A percentile compares a stretch with the other conserved stretches of the same genome.
Evolutionary conservation across 2,113 vertebrate genomes (phyloP).

Genomic region (Chelonoidis abingdonii): DNA sequence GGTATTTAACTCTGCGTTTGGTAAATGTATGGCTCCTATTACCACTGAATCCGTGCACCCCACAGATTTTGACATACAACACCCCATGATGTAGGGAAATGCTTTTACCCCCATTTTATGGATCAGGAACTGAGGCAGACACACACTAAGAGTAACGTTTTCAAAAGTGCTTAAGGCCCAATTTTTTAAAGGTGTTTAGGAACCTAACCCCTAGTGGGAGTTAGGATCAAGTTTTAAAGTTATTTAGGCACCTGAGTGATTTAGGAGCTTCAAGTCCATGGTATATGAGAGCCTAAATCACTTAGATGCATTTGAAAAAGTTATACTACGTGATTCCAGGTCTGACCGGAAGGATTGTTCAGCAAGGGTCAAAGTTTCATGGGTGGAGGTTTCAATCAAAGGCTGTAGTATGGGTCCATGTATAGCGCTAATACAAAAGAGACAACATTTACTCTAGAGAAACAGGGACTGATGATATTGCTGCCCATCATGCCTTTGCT

Average conservation of each 20-base stretch:
- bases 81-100: accelerated
- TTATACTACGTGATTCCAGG: not conserved
- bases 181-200: not conserved
- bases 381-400: not conserved
- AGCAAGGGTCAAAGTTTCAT: too few species aligned
- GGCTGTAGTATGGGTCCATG: not conserved
- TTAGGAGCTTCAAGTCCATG: not conserved
- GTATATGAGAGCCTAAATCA: too few species aligned
- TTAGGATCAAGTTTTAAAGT: too few species aligned
- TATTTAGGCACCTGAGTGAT: too few species aligned
- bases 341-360: not conserved
- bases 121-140: not conserved
- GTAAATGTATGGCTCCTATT: accelerated
- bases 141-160: not conserved
- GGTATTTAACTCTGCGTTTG: not conserved
- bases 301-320: not conserved
- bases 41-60: not conserved
- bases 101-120: not conserved
- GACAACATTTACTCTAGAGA: not conserved
- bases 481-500: not conserved
- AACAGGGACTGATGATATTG: not conserved
- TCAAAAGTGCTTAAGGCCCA: not conserved
- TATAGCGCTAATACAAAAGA: not conserved
- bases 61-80: not conserved
- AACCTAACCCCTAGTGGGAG: too few species aligned